Percentiles rank a stretch among this genome's conserved stretches.
phyloP scores from a whole-genome alignment of 2,888 invertebrate genomes.

The Heterodera filipjevi region DNA sequence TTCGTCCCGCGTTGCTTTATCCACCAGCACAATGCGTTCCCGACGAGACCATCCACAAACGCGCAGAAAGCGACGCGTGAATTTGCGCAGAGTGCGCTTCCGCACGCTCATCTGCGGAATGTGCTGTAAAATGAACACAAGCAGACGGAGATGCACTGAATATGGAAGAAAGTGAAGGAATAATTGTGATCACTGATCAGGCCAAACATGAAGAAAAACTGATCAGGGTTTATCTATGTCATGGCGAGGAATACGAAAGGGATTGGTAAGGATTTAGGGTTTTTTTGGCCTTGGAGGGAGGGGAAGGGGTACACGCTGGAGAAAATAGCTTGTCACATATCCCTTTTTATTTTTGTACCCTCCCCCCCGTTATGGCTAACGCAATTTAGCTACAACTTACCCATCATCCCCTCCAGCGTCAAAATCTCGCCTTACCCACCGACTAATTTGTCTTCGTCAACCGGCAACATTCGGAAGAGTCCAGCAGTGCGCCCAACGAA shows the following conservation, averaged over 20 bases:
- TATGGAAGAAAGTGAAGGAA: not conserved
- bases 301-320: too few relatives aligned
- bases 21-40: conserved; percentile 26
- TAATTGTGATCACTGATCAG: too few relatives aligned
- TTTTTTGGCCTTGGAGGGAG: too few relatives aligned
- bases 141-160: conserved; percentile 23
- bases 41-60: conserved; percentile 12
- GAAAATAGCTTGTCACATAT: too few relatives aligned
- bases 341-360: too few relatives aligned
- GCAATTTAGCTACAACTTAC: too few relatives aligned
- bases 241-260: too few relatives aligned
- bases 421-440: not conserved
- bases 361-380: too few relatives aligned
- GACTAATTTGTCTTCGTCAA: conserved; percentile 9
- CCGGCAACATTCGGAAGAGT: conserved; percentile 22
- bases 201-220: too few relatives aligned
- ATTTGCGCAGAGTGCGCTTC: conserved; percentile 23
- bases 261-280: too few relatives aligned
- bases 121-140: conserved; percentile 21
- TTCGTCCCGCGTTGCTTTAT: not conserved
- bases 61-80: conserved; percentile 17
- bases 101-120: not conserved
- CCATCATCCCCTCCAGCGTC: not conserved
- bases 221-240: too few relatives aligned
- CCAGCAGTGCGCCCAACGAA: conserved; percentile 15